phyloP scores from a whole-genome alignment of 1,140 invertebrate genomes.

The Micrasema minimum region DNA sequence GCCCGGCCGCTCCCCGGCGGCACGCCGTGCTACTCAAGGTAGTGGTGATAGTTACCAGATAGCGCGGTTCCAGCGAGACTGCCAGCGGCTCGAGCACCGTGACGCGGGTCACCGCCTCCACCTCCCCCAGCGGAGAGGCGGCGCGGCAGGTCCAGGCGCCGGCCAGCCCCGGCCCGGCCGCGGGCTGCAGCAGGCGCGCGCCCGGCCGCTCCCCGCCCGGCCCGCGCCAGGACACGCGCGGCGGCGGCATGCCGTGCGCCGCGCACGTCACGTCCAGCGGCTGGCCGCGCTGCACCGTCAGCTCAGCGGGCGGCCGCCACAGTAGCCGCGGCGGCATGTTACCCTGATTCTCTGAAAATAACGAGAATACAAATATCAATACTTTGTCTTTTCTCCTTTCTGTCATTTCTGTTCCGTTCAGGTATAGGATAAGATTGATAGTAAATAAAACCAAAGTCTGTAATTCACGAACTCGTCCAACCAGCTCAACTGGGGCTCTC shows the following conservation, averaged over 20 bases:
- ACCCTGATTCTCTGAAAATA: constrained; percentile 67
- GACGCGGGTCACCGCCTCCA: constrained; percentile 25
- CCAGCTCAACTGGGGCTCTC: too few species aligned
- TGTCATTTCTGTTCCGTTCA: too few species aligned
- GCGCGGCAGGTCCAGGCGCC: constrained; percentile 45
- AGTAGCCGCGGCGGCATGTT: constrained; percentile 73
- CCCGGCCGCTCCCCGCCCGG: constrained; percentile 4
- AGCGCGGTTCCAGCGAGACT: constrained; percentile 29
- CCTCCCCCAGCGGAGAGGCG: constrained; percentile 41
- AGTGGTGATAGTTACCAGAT: constrained; percentile 29
- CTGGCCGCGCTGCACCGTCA: constrained; percentile 71
- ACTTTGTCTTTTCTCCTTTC: not conserved
- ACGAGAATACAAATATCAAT: not conserved
- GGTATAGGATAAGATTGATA: too few species aligned
- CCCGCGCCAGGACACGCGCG: constrained; percentile 69
- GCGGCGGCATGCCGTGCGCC: constrained; percentile 77
- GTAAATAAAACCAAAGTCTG: too few species aligned
- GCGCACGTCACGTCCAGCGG: constrained; percentile 76
- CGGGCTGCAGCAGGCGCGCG: constrained; percentile 17
- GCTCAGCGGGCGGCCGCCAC: constrained; percentile 70
- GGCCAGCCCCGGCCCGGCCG: not conserved
- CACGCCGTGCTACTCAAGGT: too few species aligned
- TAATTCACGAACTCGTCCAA: too few species aligned
- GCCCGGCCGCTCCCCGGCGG: constrained; percentile 1
- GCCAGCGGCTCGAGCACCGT: constrained; percentile 32